Base-by-base conservation (phyloP, 2,888 invertebrate species). In the Unio pictorum region DNA sequence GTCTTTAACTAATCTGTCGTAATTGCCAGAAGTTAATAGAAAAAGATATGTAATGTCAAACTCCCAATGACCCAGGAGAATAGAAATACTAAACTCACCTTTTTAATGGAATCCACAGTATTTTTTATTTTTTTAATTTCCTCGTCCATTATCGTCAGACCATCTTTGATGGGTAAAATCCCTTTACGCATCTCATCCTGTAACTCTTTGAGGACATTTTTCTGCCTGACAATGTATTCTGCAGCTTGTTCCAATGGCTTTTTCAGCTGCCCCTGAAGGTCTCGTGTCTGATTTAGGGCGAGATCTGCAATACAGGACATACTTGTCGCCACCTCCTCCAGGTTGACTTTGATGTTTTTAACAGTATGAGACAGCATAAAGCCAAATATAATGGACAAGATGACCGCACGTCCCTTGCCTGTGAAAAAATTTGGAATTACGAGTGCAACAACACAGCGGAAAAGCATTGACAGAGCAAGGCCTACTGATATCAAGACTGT, bases 281-380 rank as follows among this genome's bases (percentile, higher is more conserved):
- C 69, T 11, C 61, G 45, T 2, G 78, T 69, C 61, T 79, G 79
- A 63, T 81, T 78, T 18, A 74, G 73, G n/a, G 79, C 80, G 0
- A 79, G 66, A 55, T 82, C 82, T 11, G 77, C 67, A 20, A 76
- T 67, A 67, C 82, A 82, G 30, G 78, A 72, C 72, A 81, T 69
- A 56, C 76, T 77, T 11, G 66, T 63, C 20, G 78, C 73, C n/a
- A 77, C 74, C 64, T 77, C 76, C 34, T 75, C 64, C 3, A 78
- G 73, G 61, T 82, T 82, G 58, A 68, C 28, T 20, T 68, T 66
- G n/a, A 82, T 77, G 68, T 81, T 82, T 17, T 74, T 61, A n/a
- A 77, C 71, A 0, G 79, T 79, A 11, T 78, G 67, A 15, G 72
- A 57, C 30, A 82, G 64, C 15, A 82, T 68, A 6, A 79, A 55